These are phyloP conservation scores for Gonioctena quinquepunctata DNA, from an alignment of 1,140 invertebrate species.

Conservation along the genomic window DNA sequence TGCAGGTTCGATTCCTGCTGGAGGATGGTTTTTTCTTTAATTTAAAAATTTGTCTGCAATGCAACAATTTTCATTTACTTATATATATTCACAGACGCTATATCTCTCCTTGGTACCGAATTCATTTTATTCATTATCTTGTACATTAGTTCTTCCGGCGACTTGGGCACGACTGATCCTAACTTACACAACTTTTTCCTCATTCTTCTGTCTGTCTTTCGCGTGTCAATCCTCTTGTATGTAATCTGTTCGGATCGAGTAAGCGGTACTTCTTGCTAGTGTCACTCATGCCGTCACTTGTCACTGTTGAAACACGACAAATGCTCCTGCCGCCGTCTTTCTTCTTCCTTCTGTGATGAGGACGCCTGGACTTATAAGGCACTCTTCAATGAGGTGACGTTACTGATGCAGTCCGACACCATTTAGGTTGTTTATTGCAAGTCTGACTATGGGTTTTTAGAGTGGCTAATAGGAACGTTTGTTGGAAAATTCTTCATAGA, in stretches of 20 bases:
- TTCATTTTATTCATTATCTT: no score
- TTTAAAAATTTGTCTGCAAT: no score
- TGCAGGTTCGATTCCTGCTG: no score
- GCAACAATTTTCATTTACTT: no score
- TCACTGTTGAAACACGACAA: constrained; percentile 11
- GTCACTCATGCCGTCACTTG: constrained; percentile 15
- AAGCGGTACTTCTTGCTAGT: constrained; percentile 11
- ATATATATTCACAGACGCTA: no score
- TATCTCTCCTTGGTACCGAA: no score
- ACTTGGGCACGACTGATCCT: neutral
- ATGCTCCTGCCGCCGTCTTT: neutral
- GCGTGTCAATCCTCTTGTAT: constrained; percentile 3
- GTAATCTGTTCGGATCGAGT: constrained; percentile 15
- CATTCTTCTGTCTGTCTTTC: constrained; percentile 5
- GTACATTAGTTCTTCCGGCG: no score
- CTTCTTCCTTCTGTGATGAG: constrained; percentile 7
- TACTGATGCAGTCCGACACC: neutral
- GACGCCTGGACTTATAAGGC: constrained; percentile 11
- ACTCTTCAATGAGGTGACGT: neutral
- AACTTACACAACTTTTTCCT: neutral
- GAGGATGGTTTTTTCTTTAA: no score
- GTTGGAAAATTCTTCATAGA: no score
- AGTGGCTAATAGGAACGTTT: neutral
- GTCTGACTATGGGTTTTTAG: neutral
- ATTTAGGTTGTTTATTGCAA: constrained; percentile 1